These are phyloP conservation scores for Tetranychus piercei DNA, from an alignment of 2,888 invertebrate species.

Conservation along the genomic window DNA sequence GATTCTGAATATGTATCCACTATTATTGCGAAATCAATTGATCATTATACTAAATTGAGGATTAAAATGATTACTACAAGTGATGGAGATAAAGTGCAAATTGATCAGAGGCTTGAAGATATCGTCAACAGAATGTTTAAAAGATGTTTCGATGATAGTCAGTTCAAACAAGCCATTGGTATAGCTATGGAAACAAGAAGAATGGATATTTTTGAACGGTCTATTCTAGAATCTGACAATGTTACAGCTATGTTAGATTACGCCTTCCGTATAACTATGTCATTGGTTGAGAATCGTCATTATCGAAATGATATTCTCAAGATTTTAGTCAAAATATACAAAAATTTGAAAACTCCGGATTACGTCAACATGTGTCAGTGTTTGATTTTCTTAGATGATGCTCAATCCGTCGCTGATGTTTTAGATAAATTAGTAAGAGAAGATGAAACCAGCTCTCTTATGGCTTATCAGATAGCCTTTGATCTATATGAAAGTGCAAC, in stretches of 20 bases:
- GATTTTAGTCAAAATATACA: conserved; percentile 70
- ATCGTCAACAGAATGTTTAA: conserved; percentile 96
- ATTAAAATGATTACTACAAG: conserved; percentile 34
- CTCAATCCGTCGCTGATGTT: conserved; percentile 74
- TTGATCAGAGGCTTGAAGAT: conserved; percentile 48
- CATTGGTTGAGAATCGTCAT: conserved; percentile 76
- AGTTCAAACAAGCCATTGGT: conserved; percentile 85
- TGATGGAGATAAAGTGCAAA: conserved; percentile 27
- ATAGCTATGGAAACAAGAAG: conserved; percentile 85
- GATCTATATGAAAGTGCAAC: conserved; percentile 98
- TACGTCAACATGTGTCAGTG: conserved; percentile 96
- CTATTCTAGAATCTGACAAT: conserved; percentile 71
- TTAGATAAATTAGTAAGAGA: conserved; percentile 57
- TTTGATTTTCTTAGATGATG: conserved; percentile 85
- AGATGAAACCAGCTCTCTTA: conserved; percentile 53
- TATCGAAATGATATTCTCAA: conserved; percentile 78
- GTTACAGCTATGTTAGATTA: conserved; percentile 80
- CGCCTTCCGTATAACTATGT: conserved; percentile 90
- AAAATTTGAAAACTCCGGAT: conserved; percentile 71
- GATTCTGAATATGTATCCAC: conserved; percentile 90
- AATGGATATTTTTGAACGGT: conserved; percentile 85
- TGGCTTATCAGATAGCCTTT: conserved; percentile 97
- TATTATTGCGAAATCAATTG: conserved; percentile 89
- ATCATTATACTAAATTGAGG: conserved; percentile 77
- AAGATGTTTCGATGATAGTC: conserved; percentile 78